Evolutionary conservation across 1,140 invertebrate species (phyloP).

Genomic region (Drosophila ercepeae): DNA sequence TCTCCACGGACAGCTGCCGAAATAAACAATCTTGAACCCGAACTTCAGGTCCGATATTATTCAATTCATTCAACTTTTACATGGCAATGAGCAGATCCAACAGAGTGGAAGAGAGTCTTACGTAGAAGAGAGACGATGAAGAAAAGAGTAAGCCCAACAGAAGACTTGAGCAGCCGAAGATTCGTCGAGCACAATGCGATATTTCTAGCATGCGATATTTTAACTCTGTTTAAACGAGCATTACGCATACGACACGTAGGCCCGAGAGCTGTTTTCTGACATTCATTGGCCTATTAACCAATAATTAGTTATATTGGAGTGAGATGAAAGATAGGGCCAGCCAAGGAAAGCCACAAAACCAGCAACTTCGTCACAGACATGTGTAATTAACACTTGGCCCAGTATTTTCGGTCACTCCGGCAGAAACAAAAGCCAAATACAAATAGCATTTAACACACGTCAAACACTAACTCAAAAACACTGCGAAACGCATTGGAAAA

Average conservation of each 20-base stretch:
- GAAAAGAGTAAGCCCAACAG: constrained; percentile 6
- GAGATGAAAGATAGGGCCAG: constrained; percentile 36
- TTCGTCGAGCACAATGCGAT: not conserved
- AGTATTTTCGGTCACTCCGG: constrained; percentile 14
- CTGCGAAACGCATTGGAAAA: constrained; percentile 58
- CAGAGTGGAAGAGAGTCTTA: constrained; percentile 2
- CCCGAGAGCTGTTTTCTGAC: constrained; percentile 22
- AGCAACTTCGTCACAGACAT: constrained; percentile 9
- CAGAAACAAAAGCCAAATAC: constrained; percentile 17
- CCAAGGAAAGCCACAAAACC: constrained; percentile 38
- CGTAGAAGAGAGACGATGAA: not conserved
- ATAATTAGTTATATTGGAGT: constrained; percentile 54
- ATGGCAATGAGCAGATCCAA: constrained; percentile 43
- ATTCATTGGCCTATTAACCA: constrained; percentile 41
- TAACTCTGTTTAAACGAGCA: constrained; percentile 10
- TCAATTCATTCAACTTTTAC: constrained; percentile 78
- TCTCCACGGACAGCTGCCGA: constrained; percentile 49
- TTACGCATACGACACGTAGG: constrained; percentile 59
- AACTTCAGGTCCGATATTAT: constrained; percentile 56
- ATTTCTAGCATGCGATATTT: constrained; percentile 63
- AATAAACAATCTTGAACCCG: constrained; percentile 74
- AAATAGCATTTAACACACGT: constrained; percentile 44
- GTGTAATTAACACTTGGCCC: constrained; percentile 48
- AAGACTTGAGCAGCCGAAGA: not conserved
- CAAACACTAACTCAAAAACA: constrained; percentile 44